These are phyloP conservation scores for Dasyprocta punctata DNA, from an alignment of 2,113 vertebrate genomes.

Conservation along the genomic window DNA sequence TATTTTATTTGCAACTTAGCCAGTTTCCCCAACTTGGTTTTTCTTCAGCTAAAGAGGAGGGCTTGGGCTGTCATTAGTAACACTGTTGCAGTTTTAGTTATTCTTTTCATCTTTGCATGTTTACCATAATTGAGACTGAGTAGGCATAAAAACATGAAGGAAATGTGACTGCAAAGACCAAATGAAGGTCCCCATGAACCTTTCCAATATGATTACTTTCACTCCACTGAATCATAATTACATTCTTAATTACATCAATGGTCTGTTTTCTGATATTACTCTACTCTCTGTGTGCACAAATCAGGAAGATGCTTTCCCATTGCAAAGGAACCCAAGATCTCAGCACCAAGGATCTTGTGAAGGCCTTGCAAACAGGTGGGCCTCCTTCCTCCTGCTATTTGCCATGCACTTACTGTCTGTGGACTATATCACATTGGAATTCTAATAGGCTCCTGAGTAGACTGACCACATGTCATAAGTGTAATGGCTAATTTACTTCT, in stretches of 20 bases:
- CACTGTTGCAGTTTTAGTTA: neutral
- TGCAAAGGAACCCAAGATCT: neutral
- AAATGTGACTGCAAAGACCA: neutral
- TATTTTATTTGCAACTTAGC: slow-evolving; percentile 59
- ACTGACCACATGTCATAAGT: neutral
- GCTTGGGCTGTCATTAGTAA: neutral
- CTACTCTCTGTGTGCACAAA: slow-evolving; percentile 46
- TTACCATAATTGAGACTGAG: neutral
- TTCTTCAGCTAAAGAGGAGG: neutral
- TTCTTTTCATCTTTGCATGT: neutral
- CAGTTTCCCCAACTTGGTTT: neutral
- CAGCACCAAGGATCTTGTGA: neutral
- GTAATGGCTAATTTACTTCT: neutral
- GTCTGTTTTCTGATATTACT: neutral
- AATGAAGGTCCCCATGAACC: accelerated
- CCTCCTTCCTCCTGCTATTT: slow-evolving; percentile 17
- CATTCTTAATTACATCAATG: too few species aligned
- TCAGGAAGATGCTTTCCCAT: neutral
- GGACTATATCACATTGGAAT: neutral
- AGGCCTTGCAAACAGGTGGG: neutral
- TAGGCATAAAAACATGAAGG: neutral
- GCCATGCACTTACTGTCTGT: neutral
- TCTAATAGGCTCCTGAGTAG: neutral
- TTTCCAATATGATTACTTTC: neutral
- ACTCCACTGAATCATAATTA: too few species aligned